Evolutionary conservation across 2,888 invertebrate species (phyloP).

Genomic region (Eristalinus aeneus): DNA sequence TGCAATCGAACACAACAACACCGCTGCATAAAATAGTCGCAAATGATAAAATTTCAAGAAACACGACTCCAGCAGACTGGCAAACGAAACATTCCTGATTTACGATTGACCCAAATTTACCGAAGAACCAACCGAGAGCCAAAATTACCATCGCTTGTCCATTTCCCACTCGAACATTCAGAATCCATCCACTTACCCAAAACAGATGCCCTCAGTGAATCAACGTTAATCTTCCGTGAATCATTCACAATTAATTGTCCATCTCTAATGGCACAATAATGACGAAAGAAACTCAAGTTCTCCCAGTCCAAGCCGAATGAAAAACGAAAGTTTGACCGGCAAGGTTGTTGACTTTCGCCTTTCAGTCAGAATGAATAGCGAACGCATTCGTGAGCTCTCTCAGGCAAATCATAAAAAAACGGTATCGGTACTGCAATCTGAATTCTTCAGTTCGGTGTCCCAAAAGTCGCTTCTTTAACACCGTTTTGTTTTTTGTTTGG

Average conservation of each 20-base stretch:
- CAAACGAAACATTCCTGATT: background rate
- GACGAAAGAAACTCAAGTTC: background rate
- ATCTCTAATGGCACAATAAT: constrained; percentile 16
- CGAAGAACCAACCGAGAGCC: too few species aligned
- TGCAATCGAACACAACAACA: background rate
- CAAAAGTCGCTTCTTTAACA: background rate
- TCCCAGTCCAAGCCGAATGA: background rate
- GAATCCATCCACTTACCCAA: background rate
- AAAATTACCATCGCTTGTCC: background rate
- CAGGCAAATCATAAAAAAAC: background rate
- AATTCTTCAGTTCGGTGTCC: background rate
- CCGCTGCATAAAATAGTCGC: background rate
- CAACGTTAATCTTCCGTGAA: constrained; percentile 37
- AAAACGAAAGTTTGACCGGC: background rate
- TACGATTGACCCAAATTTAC: background rate
- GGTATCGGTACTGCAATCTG: background rate
- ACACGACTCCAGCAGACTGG: background rate
- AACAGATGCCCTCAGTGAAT: constrained; percentile 3
- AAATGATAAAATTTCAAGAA: background rate
- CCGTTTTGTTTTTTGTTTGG: background rate
- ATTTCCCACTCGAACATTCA: background rate
- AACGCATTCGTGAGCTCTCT: background rate
- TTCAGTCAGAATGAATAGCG: background rate
- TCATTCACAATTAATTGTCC: constrained; percentile 36
- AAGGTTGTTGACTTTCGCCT: background rate